A percentile compares a stretch with the other conserved stretches of the same genome.
Conservation (phyloP, 64 coral and sea anemone species). For the Pachyseris speciosa region DNA sequence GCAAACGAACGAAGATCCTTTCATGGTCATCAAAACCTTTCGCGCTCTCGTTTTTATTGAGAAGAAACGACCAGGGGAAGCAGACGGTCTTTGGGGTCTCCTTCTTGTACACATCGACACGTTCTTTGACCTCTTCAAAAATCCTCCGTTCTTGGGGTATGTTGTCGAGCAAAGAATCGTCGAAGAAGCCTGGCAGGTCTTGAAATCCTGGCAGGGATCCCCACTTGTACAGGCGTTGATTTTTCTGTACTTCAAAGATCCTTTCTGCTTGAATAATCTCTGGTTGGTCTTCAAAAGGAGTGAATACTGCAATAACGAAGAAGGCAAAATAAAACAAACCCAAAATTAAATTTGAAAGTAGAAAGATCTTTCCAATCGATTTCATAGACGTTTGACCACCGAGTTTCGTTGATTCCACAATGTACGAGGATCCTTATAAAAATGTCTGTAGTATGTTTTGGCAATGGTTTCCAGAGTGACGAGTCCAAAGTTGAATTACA, state of each 20-base stretch:
- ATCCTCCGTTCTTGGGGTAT: constrained; percentile 43
- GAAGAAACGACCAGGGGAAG: constrained; percentile 15
- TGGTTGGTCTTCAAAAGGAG: constrained; percentile 61
- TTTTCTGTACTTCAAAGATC: constrained; percentile 44
- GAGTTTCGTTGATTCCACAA: too few relatives aligned
- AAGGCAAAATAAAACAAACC: too few relatives aligned
- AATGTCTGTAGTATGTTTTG: too few relatives aligned
- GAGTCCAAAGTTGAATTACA: too few relatives aligned
- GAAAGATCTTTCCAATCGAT: too few relatives aligned
- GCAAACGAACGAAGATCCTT: constrained; percentile 20
- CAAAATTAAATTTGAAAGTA: too few relatives aligned
- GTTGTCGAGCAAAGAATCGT: constrained; percentile 28
- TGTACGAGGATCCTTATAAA: too few relatives aligned
- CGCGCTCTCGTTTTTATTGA: constrained; percentile 45
- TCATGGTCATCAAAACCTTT: constrained; percentile 52
- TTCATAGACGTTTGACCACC: too few relatives aligned
- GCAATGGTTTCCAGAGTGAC: too few relatives aligned
- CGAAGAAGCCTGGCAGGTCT: constrained; percentile 58
- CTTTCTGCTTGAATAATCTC: constrained; percentile 46
- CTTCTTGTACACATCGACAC: not conserved
- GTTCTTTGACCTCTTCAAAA: not conserved
- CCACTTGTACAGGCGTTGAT: constrained; percentile 69
- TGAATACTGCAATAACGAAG: not conserved
- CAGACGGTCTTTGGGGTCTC: constrained; percentile 41
- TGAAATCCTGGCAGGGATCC: not conserved